These are phyloP conservation scores for Crypturellus tataupa DNA, from an alignment of 2,797 vertebrate species.

Conservation along the genomic window DNA sequence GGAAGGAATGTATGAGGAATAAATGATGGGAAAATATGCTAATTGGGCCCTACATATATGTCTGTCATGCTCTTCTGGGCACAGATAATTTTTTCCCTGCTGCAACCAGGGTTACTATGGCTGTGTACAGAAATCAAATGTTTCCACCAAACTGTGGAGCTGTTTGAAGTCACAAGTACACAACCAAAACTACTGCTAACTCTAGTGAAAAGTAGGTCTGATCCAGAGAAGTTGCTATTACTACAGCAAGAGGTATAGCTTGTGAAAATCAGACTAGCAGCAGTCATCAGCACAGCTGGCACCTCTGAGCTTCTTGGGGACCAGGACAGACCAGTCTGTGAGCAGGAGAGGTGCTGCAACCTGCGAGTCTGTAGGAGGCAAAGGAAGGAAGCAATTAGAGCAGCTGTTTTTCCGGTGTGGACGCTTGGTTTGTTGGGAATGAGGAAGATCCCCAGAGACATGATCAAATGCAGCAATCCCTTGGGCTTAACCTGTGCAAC, in stretches of 20 bases:
- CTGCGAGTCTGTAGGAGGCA: background rate
- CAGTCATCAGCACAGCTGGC: background rate
- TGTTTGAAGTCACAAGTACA: background rate
- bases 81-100: background rate
- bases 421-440: background rate
- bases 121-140: background rate
- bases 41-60: background rate
- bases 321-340: fast-evolving
- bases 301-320: background rate
- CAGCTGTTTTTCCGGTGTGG: background rate
- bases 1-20: background rate
- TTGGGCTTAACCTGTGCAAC: fast-evolving
- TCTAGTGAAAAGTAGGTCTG: background rate
- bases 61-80: background rate
- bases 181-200: background rate
- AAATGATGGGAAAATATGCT: background rate
- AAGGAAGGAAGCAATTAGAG: conserved; percentile 26
- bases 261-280: background rate
- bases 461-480: background rate
- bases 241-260: fast-evolving
- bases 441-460: background rate
- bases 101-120: background rate
- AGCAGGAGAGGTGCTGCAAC: background rate
- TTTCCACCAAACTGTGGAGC: background rate
- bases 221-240: background rate